Evolutionary conservation across 2,888 invertebrate species (phyloP), one percentile per base, ranked within the genome.

Genomic region (Vanessa cardui): DNA sequence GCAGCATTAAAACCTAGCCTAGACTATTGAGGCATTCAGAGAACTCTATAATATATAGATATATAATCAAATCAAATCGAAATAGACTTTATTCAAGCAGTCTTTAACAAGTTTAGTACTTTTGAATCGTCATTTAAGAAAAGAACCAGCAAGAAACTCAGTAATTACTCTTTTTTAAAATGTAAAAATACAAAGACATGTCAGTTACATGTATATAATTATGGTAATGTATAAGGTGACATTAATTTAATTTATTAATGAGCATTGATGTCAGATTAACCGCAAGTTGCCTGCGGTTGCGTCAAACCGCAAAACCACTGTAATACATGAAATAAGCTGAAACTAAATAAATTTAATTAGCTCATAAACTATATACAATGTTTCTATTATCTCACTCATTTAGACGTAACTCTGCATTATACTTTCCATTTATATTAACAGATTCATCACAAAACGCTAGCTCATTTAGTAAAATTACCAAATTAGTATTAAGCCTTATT

Each of bases 181-280:
- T n/a, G n/a, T n/a, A n/a, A n/a, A n/a, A n/a, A n/a, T n/a, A n/a
- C n/a, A n/a, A n/a, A n/a, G n/a, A n/a, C n/a, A n/a, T n/a, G n/a
- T n/a, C n/a, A n/a, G n/a, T n/a, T n/a, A n/a, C n/a, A n/a, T n/a
- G n/a, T n/a, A n/a, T n/a, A n/a, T 18, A 18, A 49, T 49, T 1
- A 8, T 49, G 20, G 20, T 20, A 49, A 20, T 7, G 9, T 1
- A 18, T 8, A 49, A 49, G 12, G 9, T 12, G 5, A 50, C 49
- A 20, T 4, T 21, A 50, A 50, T 50, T 9, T 12, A 12, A 21
- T 50, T 20, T 20, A 50, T 21, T 20, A 68, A 54, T 63, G 58
- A 31, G 61, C 62, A 72, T 69, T 59, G 54, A 69, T 66, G 63
- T 62, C 59, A 56, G 31, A 20, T 59, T 49, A 62, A 65, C 67